These are phyloP conservation scores for Sciurus vulgaris DNA, from an alignment of 2,797 vertebrate species.

Conservation along the genomic window DNA sequence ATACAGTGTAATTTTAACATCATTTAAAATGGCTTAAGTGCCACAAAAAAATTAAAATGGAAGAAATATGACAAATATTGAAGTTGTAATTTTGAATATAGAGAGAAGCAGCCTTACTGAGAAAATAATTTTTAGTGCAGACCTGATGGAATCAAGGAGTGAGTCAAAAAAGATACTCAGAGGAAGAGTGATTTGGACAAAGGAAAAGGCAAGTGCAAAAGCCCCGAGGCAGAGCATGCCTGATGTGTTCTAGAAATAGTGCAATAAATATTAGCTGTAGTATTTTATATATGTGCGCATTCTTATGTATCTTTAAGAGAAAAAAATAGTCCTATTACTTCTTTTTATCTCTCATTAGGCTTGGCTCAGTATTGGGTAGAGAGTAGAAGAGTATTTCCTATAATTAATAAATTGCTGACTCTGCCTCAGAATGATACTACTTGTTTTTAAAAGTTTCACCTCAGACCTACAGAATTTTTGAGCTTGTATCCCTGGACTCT, in stretches of 20 bases:
- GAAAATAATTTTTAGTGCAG: neutral
- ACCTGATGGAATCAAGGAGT: constrained; percentile 4
- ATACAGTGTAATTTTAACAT: neutral
- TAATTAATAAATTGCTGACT: neutral
- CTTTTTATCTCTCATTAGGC: neutral
- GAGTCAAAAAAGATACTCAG: neutral
- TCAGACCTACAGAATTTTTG: neutral
- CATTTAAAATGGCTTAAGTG: neutral
- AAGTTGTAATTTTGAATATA: neutral
- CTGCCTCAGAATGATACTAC: neutral
- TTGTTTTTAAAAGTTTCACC: neutral
- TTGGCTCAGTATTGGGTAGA: neutral
- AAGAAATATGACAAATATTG: neutral
- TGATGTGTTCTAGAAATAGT: constrained; percentile 19
- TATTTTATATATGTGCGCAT: neutral
- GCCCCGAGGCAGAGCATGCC: neutral
- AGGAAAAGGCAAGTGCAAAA: constrained; percentile 12
- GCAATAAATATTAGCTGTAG: constrained; percentile 1
- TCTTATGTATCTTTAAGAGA: neutral
- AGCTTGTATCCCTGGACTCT: neutral
- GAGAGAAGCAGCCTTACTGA: neutral
- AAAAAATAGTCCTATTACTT: neutral
- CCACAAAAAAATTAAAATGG: neutral
- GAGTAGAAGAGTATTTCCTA: neutral
- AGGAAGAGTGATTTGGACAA: neutral